Percentiles rank a stretch among this genome's conserved stretches.
Evolutionary conservation across 1,140 invertebrate genomes (phyloP).

Genomic region (Ephestia elutella): DNA sequence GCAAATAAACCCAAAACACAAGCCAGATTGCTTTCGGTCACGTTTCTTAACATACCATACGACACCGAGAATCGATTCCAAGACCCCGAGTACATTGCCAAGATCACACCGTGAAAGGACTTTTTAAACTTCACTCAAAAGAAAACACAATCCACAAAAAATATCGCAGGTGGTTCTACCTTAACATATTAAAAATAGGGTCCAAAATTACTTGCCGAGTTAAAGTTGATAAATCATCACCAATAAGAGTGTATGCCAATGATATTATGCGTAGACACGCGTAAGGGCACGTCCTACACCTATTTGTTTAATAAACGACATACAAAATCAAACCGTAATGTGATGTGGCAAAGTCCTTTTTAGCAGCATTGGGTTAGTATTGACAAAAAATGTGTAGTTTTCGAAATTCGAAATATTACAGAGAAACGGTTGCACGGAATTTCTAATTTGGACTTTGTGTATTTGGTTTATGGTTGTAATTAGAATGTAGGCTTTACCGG

Average conservation of each 20-base stretch:
- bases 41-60: conserved; percentile 12
- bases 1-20: not conserved
- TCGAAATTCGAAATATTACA: conserved; percentile 16
- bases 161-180: not conserved
- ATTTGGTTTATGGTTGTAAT: conserved; percentile 33
- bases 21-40: conserved; percentile 7
- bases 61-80: conserved; percentile 16
- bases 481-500: conserved; percentile 29
- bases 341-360: conserved; percentile 20
- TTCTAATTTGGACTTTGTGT: conserved; percentile 30
- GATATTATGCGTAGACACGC: conserved; percentile 68
- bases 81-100: conserved; percentile 19
- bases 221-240: conserved; percentile 66
- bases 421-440: not conserved
- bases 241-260: conserved; percentile 51
- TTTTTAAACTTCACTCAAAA: conserved; percentile 38
- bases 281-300: conserved; percentile 28
- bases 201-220: conserved; percentile 21
- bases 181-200: conserved; percentile 7
- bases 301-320: conserved; percentile 31
- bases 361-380: conserved; percentile 11
- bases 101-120: conserved; percentile 45
- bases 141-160: conserved; percentile 32
- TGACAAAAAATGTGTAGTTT: conserved; percentile 17
- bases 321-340: conserved; percentile 33